A percentile compares a stretch with the other conserved stretches of the same genome.
Evolutionary conservation across 1,140 invertebrate species (phyloP).

Genomic region (Diploscapter pachys): DNA sequence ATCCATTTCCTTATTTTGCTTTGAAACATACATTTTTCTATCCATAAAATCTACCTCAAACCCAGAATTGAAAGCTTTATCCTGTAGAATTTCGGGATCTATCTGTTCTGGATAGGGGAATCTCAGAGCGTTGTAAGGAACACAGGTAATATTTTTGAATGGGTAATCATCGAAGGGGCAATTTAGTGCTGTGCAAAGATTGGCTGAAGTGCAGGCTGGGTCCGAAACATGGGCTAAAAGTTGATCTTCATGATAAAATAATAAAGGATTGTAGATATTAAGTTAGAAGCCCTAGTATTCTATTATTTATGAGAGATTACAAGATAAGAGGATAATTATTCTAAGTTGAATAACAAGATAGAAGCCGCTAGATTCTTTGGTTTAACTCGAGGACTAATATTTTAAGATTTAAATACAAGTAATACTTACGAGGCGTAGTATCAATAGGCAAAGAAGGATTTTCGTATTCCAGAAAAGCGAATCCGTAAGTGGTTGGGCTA

Average conservation of each 20-base stretch:
- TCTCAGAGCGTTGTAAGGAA: constrained; percentile 44
- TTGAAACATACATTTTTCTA: too few relatives aligned
- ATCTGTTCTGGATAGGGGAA: constrained; percentile 34
- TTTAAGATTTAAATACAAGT: constrained; percentile 5
- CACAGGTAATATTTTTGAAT: constrained; percentile 37
- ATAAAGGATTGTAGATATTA: too few relatives aligned
- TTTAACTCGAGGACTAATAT: neutral
- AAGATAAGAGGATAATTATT: too few relatives aligned
- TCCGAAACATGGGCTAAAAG: constrained; percentile 52
- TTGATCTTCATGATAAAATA: too few relatives aligned
- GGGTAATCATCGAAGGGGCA: constrained; percentile 51
- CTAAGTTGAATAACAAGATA: too few relatives aligned
- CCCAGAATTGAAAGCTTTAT: constrained; percentile 40
- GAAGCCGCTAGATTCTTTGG: too few relatives aligned
- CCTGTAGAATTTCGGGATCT: constrained; percentile 47
- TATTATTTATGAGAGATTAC: too few relatives aligned
- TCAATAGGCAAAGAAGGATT: constrained; percentile 16
- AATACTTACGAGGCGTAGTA: neutral
- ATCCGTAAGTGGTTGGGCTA: constrained; percentile 27
- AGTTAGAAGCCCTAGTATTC: too few relatives aligned
- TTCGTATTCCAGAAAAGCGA: constrained; percentile 52
- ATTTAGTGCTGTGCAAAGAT: constrained; percentile 46
- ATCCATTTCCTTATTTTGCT: too few relatives aligned
- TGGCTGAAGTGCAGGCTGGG: constrained; percentile 38
- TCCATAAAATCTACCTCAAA: constrained; percentile 35